Evolutionary conservation across 2,113 vertebrate genomes (phyloP).

Genomic region (Ginglymostoma cirratum): DNA sequence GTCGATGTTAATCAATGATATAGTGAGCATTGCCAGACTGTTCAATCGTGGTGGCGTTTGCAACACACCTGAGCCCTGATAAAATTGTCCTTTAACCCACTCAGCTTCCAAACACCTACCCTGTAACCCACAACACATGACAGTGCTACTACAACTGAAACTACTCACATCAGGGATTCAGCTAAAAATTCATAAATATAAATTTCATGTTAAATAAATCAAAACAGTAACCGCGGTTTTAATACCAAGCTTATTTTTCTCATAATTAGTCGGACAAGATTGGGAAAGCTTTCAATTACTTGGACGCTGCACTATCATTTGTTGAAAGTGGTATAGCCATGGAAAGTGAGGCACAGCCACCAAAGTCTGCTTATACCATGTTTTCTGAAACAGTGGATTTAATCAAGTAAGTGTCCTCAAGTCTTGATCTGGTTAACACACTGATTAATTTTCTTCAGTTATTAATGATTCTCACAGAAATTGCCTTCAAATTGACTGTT

Average conservation of each 20-base stretch:
- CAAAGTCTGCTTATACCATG: slow-evolving; percentile 75
- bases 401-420: slow-evolving; percentile 67
- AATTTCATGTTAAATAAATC: background rate
- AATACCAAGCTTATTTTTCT: background rate
- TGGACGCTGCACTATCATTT: slow-evolving; percentile 79
- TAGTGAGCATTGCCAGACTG: background rate
- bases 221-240: background rate
- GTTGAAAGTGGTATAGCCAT: slow-evolving; percentile 80
- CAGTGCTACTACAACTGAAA: background rate
- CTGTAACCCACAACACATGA: background rate
- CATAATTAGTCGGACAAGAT: slow-evolving; percentile 68
- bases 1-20: background rate
- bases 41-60: background rate
- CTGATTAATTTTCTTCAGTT: background rate
- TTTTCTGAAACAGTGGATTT: slow-evolving; percentile 79
- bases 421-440: background rate
- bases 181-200: background rate
- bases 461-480: background rate
- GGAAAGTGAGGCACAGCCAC: slow-evolving; percentile 67
- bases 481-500: background rate
- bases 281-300: slow-evolving; percentile 76
- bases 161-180: background rate
- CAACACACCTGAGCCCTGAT: background rate
- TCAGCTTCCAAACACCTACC: background rate
- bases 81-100: background rate